Evolutionary conservation across 2,888 invertebrate species (phyloP).

Genomic region (Xestia xanthographa): DNA sequence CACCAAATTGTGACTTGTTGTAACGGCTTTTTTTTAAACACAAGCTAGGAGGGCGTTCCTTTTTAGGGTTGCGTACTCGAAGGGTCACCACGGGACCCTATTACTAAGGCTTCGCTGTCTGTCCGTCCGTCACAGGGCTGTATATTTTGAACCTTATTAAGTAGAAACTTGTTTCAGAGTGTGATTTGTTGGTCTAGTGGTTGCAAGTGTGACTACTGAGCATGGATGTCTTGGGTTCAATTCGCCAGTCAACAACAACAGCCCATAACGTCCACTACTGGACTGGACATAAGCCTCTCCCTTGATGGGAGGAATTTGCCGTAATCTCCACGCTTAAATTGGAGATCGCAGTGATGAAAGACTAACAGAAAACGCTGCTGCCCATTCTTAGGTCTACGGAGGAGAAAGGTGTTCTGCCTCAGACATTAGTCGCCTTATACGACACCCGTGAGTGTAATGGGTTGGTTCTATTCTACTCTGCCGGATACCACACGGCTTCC

Average conservation of each 20-base stretch:
- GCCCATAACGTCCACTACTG: too few species aligned
- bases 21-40: constrained; percentile 64
- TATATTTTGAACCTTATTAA: not conserved
- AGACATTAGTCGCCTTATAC: too few species aligned
- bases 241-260: not conserved
- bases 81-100: not conserved
- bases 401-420: too few species aligned
- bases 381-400: too few species aligned
- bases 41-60: constrained; percentile 51
- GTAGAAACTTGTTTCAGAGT: not conserved
- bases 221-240: not conserved
- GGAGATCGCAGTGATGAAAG: too few species aligned
- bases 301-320: too few species aligned
- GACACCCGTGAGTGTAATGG: too few species aligned
- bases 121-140: not conserved
- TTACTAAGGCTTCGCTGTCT: not conserved
- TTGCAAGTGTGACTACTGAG: not conserved
- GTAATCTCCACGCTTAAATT: too few species aligned
- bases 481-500: too few species aligned
- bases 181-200: not conserved
- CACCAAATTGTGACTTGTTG: constrained; percentile 61
- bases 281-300: too few species aligned
- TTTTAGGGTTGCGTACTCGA: constrained; percentile 12
- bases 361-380: too few species aligned
- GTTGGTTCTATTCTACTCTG: too few species aligned